Evolutionary conservation across 2,888 invertebrate genomes (phyloP).

Genomic region (Diarsia brunnea): DNA sequence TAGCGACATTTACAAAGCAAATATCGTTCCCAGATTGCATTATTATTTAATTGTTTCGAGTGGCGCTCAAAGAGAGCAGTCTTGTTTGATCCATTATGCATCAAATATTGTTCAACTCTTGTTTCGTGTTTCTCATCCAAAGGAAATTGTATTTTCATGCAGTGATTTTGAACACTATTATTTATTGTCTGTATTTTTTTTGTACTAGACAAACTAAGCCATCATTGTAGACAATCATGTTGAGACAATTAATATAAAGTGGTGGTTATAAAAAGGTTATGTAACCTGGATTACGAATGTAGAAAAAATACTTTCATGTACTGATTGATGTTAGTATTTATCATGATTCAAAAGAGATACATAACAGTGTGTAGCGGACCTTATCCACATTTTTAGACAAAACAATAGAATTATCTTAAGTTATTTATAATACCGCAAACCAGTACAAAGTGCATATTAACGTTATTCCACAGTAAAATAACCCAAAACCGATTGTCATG

Average conservation of each 20-base stretch:
- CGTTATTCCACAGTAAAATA: conserved; percentile 53
- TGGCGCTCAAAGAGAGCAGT: conserved; percentile 69
- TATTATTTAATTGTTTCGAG: conserved; percentile 88
- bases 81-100: conserved; percentile 77
- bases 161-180: background rate
- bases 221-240: background rate
- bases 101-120: conserved; percentile 68
- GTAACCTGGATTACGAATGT: background rate
- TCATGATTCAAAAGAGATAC: background rate
- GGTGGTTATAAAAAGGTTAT: background rate
- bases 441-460: conserved; percentile 54
- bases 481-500: conserved; percentile 63
- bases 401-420: conserved; percentile 9
- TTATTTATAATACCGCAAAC: conserved; percentile 22
- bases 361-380: background rate
- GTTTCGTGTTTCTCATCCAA: conserved; percentile 48
- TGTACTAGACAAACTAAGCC: background rate
- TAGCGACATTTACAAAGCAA: conserved; percentile 79
- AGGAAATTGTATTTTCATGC: conserved; percentile 31
- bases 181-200: conserved; percentile 3
- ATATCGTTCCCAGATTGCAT: conserved; percentile 85
- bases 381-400: background rate
- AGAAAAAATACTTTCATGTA: background rate
- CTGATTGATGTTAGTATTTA: background rate
- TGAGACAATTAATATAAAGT: background rate